Conservation (phyloP, 1,140 invertebrate genomes). For the Eufriesea mexicana region DNA sequence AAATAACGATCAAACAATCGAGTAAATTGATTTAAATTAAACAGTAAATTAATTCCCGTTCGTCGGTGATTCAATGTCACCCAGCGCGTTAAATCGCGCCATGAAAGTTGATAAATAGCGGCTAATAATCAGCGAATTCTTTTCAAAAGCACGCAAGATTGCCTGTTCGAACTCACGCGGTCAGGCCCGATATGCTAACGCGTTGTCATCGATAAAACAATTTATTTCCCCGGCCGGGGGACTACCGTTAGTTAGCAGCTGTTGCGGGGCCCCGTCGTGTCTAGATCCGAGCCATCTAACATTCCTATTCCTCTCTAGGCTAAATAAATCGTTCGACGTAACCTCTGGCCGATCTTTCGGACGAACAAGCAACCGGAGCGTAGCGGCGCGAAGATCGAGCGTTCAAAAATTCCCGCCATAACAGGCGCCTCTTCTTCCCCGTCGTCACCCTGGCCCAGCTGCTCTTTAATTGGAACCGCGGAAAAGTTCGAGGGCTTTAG, state of each 20-base stretch:
- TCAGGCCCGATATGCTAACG: slow-evolving; percentile 21
- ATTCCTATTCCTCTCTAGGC: slow-evolving; percentile 22
- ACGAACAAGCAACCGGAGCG: slow-evolving; percentile 14
- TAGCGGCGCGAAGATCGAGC: slow-evolving; percentile 21
- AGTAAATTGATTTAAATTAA: too few relatives aligned
- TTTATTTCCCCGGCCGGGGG: slow-evolving; percentile 27
- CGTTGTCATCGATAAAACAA: slow-evolving; percentile 54
- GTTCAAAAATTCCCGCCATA: slow-evolving; percentile 2
- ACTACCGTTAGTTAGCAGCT: slow-evolving; percentile 60
- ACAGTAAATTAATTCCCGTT: too few relatives aligned
- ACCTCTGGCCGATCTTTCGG: slow-evolving; percentile 17
- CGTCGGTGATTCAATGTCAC: too few relatives aligned
- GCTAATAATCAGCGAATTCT: too few relatives aligned
- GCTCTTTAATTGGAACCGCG: not conserved
- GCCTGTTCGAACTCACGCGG: not conserved
- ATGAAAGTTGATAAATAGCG: too few relatives aligned
- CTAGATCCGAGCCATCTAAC: slow-evolving; percentile 43
- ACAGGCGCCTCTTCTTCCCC: too few relatives aligned
- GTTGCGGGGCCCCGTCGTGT: slow-evolving; percentile 35
- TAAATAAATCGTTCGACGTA: slow-evolving; percentile 55
- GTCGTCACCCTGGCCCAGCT: not conserved
- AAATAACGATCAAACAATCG: too few relatives aligned
- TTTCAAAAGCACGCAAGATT: too few relatives aligned
- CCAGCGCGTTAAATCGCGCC: too few relatives aligned
- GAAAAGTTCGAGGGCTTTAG: not conserved